Conservation (phyloP, 2,888 invertebrate species). For the Holacanthella duospinosa region DNA sequence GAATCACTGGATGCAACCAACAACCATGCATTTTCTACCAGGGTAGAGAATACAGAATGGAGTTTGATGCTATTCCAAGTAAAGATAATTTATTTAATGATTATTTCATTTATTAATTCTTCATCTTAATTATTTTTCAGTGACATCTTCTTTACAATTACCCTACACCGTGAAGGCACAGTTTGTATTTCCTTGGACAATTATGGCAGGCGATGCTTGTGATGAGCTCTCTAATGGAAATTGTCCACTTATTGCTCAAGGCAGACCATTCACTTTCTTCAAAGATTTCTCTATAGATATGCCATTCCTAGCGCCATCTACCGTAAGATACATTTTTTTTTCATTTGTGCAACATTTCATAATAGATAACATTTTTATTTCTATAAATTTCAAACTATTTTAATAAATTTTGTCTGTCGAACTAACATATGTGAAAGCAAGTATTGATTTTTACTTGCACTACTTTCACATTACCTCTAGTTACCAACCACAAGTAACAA, state of each 20-base stretch:
- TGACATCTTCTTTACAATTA: neutral
- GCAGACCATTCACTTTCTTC: neutral
- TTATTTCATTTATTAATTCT: neutral
- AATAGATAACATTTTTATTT: no score
- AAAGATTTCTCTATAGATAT: neutral
- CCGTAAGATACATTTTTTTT: neutral
- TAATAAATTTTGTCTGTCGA: no score
- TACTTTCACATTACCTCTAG: no score
- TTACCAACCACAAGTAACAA: no score
- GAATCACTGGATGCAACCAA: neutral
- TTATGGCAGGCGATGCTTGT: neutral
- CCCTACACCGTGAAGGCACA: neutral
- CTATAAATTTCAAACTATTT: no score
- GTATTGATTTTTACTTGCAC: no score
- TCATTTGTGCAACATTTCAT: no score
- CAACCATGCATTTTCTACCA: slow-evolving; percentile 2
- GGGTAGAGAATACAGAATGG: neutral
- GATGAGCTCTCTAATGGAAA: neutral
- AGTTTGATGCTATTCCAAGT: slow-evolving; percentile 3
- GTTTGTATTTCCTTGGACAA: neutral
- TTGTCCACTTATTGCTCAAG: neutral
- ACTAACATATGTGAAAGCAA: no score
- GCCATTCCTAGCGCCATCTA: neutral
- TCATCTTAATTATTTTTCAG: neutral
- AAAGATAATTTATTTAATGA: neutral